A percentile compares a stretch with the other conserved stretches of the same genome.
These are phyloP conservation scores for Drosophila kokeensis DNA, from an alignment of 2,888 invertebrate species.

Conservation along the genomic window DNA sequence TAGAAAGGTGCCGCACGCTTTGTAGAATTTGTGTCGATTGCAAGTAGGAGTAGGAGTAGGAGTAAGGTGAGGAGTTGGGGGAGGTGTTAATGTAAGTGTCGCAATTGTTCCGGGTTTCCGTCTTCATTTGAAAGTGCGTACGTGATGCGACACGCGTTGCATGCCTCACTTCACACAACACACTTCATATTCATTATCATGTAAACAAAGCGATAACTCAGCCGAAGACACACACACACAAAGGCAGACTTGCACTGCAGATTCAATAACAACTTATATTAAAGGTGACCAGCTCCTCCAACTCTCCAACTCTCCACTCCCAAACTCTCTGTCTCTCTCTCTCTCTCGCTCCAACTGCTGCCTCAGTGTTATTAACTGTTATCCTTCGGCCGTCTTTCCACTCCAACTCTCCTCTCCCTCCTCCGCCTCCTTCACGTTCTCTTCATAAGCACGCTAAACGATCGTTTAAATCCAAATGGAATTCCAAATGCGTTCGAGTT, in stretches of 20 bases:
- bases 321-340: background rate
- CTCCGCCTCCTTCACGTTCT: background rate
- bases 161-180: constrained; percentile 47
- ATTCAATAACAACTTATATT: constrained; percentile 24
- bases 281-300: constrained; percentile 29
- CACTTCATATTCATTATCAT: constrained; percentile 60
- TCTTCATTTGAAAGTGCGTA: constrained; percentile 57
- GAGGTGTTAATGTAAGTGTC: constrained; percentile 1
- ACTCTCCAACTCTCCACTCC: background rate
- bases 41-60: too few relatives aligned
- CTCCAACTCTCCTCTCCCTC: background rate
- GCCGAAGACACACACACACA: constrained; percentile 48
- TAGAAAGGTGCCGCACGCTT: background rate
- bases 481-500: constrained; percentile 26
- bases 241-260: background rate
- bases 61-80: background rate
- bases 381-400: constrained; percentile 23
- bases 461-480: constrained; percentile 63
- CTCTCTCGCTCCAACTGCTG: constrained; percentile 1
- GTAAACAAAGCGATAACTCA: constrained; percentile 78
- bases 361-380: constrained; percentile 50
- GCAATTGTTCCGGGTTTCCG: constrained; percentile 5
- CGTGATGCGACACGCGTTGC: constrained; percentile 72
- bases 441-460: constrained; percentile 55
- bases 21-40: background rate